Evolutionary conservation across 1,140 invertebrate species (phyloP).

Genomic region (Idris sp.): DNA sequence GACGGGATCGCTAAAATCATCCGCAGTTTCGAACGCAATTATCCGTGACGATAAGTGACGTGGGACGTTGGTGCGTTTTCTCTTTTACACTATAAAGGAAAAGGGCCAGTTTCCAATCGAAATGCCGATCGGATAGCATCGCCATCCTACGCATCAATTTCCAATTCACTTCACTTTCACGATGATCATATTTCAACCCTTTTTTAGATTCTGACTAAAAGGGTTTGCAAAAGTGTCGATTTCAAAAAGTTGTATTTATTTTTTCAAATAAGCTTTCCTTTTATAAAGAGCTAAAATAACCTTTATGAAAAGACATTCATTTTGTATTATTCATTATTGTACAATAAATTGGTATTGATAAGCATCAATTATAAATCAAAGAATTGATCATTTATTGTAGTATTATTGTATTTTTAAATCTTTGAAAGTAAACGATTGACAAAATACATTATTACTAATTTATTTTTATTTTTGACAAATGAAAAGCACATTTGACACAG

Average conservation of each 20-base stretch:
- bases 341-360: too few species aligned
- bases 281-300: too few species aligned
- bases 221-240: conserved; percentile 10
- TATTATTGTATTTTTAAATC: too few species aligned
- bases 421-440: too few species aligned
- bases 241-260: too few species aligned
- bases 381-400: too few species aligned
- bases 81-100: conserved; percentile 15
- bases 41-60: conserved; percentile 31
- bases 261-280: too few species aligned
- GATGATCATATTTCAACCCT: conserved; percentile 29
- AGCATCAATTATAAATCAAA: too few species aligned
- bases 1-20: conserved; percentile 25
- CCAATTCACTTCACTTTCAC: conserved; percentile 24
- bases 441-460: conserved; percentile 1
- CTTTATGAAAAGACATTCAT: too few species aligned
- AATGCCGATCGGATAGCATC: conserved; percentile 1
- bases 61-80: conserved; percentile 31
- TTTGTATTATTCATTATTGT: too few species aligned
- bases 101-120: conserved; percentile 16
- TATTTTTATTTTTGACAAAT: conserved; percentile 5
- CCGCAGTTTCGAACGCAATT: conserved; percentile 43
- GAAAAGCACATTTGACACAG: conserved; percentile 19
- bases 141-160: conserved; percentile 21
- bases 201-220: background rate